Evolutionary conservation across 1,140 invertebrate genomes (phyloP), one percentile per base, ranked within the genome.

Genomic region (Zaprionus ghesquierei): DNA sequence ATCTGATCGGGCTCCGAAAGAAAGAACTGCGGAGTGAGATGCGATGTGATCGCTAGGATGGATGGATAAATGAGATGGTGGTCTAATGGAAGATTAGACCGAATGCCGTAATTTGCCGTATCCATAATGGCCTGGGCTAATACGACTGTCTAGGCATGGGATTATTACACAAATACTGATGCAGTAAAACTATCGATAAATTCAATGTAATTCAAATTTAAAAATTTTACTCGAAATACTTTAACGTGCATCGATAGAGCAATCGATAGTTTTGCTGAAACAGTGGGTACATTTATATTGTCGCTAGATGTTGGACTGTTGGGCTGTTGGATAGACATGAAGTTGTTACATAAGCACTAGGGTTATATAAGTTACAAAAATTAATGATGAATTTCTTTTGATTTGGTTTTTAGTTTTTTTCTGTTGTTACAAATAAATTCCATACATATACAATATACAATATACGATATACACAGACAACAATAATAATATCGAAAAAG

Each of bases 401-500:
- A 3, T 64, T 69, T 5, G 49, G 27, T 44, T 31, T 49, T 33
- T 22, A 6, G 5, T 53, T 55, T 53, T 53, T 54, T 44, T 62
- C 35, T 25, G 13, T 62, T 62, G 22, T 20, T 55, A 46, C 13
- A 44, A 29, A 49, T 59, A 65, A 79, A 66, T 49, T 76, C 71
- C 82, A 90, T 80, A 89, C 60, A 82, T 87, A 80, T 69, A 76
- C 69, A 71, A 56, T 72, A 77, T 65, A 70, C 72, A 82, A 89
- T 75, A 69, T 84, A 89, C 76, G 41, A 46, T 51, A 46, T 51
- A 54, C 27, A 80, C 69, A 85, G 69, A 89, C 81, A 81, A 75
- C 68, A 84, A 84, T 65, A 84, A 84, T 65, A 66, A 76, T 76
- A 86, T 75, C 63, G 75, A 80, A 81, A 85, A 79, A 81, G 77